phyloP scores from a whole-genome alignment of 37 sponge, comb jelly and placozoan species.

The Hormiphora californensis region DNA sequence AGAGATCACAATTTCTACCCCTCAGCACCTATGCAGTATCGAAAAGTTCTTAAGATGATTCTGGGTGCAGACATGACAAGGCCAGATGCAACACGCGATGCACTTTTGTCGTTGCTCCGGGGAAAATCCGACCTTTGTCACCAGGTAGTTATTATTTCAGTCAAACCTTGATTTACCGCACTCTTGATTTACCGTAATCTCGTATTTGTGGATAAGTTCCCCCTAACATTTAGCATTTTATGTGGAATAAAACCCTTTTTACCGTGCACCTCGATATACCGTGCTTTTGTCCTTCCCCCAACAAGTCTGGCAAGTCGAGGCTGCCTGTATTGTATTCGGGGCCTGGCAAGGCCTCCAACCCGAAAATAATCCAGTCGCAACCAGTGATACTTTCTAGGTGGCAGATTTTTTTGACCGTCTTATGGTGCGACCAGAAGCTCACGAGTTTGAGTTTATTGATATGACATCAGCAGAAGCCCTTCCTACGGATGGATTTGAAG shows the following conservation, averaged over 20 bases:
- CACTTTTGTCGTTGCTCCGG: neutral
- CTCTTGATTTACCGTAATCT: too few relatives aligned
- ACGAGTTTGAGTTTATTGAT: slow-evolving; percentile 47
- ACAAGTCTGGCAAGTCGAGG: too few relatives aligned
- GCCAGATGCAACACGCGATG: neutral
- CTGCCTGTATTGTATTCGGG: too few relatives aligned
- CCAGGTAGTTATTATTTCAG: too few relatives aligned
- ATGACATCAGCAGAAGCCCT: neutral
- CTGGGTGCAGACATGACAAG: neutral
- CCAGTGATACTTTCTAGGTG: neutral
- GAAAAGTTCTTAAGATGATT: neutral
- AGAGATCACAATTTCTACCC: neutral
- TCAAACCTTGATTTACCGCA: too few relatives aligned
- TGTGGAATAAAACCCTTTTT: too few relatives aligned
- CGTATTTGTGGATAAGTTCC: too few relatives aligned
- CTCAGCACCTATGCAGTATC: slow-evolving; percentile 14
- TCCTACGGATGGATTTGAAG: slow-evolving; percentile 30
- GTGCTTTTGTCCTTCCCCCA: too few relatives aligned
- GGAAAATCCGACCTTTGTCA: slow-evolving; percentile 44
- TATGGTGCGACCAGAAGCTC: neutral
- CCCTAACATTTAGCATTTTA: too few relatives aligned
- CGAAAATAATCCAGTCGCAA: too few relatives aligned
- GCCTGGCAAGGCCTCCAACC: too few relatives aligned
- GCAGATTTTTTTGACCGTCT: neutral
- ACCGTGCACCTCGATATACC: too few relatives aligned